phyloP scores from a whole-genome alignment of 1,140 invertebrate species.

The Dendroctonus ponderosae region DNA sequence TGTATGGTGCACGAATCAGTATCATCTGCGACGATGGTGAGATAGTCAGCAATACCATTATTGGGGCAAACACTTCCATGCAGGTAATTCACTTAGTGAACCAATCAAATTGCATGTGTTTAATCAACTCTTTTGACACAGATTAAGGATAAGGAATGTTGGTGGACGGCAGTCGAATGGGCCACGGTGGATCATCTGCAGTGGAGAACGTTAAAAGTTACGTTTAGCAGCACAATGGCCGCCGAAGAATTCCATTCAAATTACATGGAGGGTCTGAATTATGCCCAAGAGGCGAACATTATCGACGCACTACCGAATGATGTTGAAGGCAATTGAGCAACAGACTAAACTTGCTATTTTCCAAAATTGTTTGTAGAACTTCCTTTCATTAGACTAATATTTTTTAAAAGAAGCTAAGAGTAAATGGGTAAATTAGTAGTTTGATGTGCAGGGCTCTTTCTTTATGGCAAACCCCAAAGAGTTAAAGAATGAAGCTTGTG shows the following conservation, averaged over 20 bases:
- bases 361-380: too few species aligned
- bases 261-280: slow-evolving; percentile 45
- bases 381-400: too few species aligned
- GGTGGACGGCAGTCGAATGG: slow-evolving; percentile 46
- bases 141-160: slow-evolving; percentile 42
- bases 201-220: slow-evolving; percentile 42
- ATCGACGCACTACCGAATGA: slow-evolving; percentile 36
- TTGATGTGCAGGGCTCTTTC: neutral
- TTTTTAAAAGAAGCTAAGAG: too few species aligned
- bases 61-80: slow-evolving; percentile 45
- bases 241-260: slow-evolving; percentile 44
- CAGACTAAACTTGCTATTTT: too few species aligned
- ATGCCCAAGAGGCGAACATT: slow-evolving; percentile 43
- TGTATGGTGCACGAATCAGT: slow-evolving; percentile 42
- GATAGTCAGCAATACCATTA: slow-evolving; percentile 43
- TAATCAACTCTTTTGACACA: slow-evolving; percentile 20
- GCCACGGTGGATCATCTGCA: slow-evolving; percentile 24
- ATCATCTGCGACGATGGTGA: slow-evolving; percentile 38
- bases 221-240: slow-evolving; percentile 37
- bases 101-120: neutral
- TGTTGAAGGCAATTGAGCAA: neutral
- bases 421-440: neutral
- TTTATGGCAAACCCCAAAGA: neutral
- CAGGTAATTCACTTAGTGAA: slow-evolving; percentile 30
- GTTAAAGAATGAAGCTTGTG: neutral